A percentile compares a stretch with the other conserved stretches of the same genome.
Conservation (phyloP, 2,113 vertebrate species). For the Eidolon helvum region DNA sequence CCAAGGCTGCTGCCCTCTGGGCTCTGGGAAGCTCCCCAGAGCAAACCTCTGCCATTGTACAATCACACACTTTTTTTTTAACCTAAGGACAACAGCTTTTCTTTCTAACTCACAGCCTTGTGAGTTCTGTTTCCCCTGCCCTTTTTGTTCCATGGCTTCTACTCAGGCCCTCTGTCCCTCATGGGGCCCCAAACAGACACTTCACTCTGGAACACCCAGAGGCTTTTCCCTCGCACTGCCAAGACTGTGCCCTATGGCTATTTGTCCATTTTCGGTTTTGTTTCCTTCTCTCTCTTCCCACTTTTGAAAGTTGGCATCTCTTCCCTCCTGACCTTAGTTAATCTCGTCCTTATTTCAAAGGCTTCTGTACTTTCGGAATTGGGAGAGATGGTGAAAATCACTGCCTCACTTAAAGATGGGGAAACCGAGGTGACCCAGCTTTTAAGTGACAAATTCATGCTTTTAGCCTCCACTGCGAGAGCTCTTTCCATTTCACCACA, state of each 20-base stretch:
- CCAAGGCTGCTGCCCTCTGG: neutral
- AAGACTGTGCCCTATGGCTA: neutral
- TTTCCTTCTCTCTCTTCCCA: neutral
- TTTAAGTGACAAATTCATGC: neutral
- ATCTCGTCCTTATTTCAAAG: neutral
- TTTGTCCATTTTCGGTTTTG: neutral
- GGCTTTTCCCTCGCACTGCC: neutral
- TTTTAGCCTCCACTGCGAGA: neutral
- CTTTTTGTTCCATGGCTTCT: neutral
- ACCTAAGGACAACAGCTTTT: neutral
- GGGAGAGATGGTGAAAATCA: neutral
- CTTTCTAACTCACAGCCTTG: neutral
- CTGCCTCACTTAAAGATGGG: neutral
- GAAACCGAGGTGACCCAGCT: neutral
- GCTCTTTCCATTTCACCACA: neutral
- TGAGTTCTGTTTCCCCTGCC: neutral
- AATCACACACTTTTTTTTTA: neutral
- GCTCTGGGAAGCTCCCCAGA: neutral
- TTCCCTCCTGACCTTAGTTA: neutral
- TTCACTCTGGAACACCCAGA: neutral
- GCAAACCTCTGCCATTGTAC: neutral
- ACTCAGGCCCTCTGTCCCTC: neutral
- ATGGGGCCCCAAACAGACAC: neutral
- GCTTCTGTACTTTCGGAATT: neutral
- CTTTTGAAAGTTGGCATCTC: neutral